phyloP scores from a whole-genome alignment of 2,888 invertebrate genomes.

The Cylloceria caligata region DNA sequence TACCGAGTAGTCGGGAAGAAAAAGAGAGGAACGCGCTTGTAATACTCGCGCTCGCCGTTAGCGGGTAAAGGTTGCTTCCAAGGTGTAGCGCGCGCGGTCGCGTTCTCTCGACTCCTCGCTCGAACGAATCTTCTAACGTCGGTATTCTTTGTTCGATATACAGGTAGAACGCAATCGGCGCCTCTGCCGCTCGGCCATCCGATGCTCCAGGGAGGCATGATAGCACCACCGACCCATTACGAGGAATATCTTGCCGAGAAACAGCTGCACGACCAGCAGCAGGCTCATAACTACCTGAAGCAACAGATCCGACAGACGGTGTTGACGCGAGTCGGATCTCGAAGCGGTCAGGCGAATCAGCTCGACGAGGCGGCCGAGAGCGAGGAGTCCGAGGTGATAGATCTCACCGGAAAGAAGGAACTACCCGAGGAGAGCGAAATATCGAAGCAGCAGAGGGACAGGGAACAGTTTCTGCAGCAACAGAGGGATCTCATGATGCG shows the following conservation, averaged over 20 bases:
- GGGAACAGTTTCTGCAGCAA: conserved; percentile 88
- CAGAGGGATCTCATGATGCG: conserved; percentile 88
- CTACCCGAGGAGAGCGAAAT: conserved; percentile 84
- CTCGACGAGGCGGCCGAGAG: conserved; percentile 87
- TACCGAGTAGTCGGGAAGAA: not conserved
- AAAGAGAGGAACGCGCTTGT: not conserved
- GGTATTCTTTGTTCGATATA: conserved; percentile 48
- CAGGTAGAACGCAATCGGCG: conserved; percentile 96
- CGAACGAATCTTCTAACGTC: conserved; percentile 62
- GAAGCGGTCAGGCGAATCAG: conserved; percentile 86
- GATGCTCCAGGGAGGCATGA: conserved; percentile 87
- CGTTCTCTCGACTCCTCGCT: conserved; percentile 1
- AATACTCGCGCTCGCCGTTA: not conserved
- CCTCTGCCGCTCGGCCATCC: conserved; percentile 96
- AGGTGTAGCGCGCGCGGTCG: conserved; percentile 47
- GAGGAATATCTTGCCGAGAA: conserved; percentile 86
- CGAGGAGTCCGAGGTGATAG: conserved; percentile 88
- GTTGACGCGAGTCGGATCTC: conserved; percentile 89
- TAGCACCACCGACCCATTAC: conserved; percentile 85
- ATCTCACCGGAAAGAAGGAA: conserved; percentile 90
- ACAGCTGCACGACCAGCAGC: conserved; percentile 86
- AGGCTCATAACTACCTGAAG: conserved; percentile 88
- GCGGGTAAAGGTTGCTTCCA: conserved; percentile 30
- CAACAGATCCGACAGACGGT: conserved; percentile 96
- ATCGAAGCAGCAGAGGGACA: conserved; percentile 86